Evolutionary conservation across 1,140 invertebrate species (phyloP).

Genomic region (Mamestra configurata): DNA sequence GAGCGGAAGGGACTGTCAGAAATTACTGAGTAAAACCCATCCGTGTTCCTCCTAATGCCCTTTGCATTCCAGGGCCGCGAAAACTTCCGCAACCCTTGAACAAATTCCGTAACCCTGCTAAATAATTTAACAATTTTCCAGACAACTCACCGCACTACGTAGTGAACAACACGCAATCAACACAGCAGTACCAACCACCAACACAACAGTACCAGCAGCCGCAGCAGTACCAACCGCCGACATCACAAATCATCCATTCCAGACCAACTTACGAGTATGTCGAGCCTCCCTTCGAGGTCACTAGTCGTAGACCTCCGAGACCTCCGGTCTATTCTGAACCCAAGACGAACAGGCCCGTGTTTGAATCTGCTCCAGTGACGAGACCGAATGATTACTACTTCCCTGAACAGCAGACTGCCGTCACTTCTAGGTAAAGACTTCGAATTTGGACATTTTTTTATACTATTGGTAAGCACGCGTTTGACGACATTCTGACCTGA

Average conservation of each 20-base stretch:
- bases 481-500: too few relatives aligned
- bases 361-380: background rate
- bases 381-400: background rate
- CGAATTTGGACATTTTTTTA: background rate
- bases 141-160: constrained; percentile 13
- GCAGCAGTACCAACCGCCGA: too few relatives aligned
- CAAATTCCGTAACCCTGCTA: background rate
- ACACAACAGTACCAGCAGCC: background rate
- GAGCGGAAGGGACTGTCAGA: too few relatives aligned
- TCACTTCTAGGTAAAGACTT: background rate
- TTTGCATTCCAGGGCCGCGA: too few relatives aligned
- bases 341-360: background rate
- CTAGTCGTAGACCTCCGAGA: background rate
- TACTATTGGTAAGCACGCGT: too few relatives aligned
- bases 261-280: constrained; percentile 8
- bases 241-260: background rate
- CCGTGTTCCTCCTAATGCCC: too few relatives aligned
- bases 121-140: background rate
- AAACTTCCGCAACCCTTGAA: too few relatives aligned
- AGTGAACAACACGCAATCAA: constrained; percentile 23
- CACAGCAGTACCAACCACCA: constrained; percentile 20
- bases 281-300: background rate
- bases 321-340: background rate
- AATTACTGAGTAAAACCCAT: too few relatives aligned
- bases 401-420: background rate